phyloP scores from a whole-genome alignment of 2,113 vertebrate species.

The Hippocampus abdominalis region DNA sequence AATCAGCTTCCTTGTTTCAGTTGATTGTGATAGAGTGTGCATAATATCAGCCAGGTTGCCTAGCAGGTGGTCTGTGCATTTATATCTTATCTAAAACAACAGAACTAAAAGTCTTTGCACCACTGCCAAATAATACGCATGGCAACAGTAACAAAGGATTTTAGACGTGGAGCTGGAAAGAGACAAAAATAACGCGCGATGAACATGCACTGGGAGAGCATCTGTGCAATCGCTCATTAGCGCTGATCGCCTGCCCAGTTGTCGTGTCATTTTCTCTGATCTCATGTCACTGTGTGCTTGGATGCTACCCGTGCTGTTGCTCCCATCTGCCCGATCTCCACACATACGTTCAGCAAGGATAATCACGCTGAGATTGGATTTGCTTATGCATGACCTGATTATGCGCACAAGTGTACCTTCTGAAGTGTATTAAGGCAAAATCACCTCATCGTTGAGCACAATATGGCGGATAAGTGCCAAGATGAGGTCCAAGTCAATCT shows the following conservation, averaged over 20 bases:
- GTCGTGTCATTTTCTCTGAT: constrained; percentile 44
- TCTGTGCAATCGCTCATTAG: constrained; percentile 52
- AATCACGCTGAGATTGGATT: neutral
- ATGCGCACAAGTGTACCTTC: neutral
- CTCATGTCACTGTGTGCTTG: constrained; percentile 27
- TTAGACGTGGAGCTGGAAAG: constrained; percentile 7
- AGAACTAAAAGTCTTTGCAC: neutral
- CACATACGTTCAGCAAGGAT: neutral
- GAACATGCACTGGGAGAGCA: constrained; percentile 23
- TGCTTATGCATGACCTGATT: neutral
- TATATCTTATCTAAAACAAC: neutral
- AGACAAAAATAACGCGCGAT: neutral
- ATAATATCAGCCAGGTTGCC: too few species aligned
- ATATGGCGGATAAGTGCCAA: constrained; percentile 88
- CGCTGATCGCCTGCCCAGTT: constrained; percentile 38
- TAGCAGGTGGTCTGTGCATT: neutral
- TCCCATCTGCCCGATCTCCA: constrained; percentile 43
- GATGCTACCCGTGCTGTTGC: constrained; percentile 30
- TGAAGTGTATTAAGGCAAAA: constrained; percentile 11
- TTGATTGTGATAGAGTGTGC: too few species aligned
- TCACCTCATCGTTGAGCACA: constrained; percentile 86
- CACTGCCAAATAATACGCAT: neutral
- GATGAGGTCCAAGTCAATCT: constrained; percentile 89
- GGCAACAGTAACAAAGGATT: constrained; percentile 1
- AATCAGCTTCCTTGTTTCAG: too few species aligned